A percentile compares a stretch with the other conserved stretches of the same genome.
Conservation (phyloP, 2,113 vertebrate species). For the Climacteris rufus region DNA sequence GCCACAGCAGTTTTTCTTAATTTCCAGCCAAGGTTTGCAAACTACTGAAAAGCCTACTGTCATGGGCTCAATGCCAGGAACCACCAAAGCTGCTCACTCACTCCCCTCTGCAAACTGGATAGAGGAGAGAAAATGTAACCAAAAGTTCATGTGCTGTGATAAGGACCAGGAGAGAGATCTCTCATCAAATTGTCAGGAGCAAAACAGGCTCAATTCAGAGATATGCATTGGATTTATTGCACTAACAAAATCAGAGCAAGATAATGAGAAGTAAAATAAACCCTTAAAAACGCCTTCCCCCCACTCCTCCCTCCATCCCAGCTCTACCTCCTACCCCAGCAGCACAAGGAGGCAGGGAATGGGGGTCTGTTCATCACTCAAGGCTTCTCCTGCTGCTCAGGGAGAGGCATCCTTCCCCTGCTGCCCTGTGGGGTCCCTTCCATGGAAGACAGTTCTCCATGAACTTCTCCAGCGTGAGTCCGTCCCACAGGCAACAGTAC, state of each 20-base stretch:
- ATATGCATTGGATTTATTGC: not conserved
- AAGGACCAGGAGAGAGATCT: not conserved
- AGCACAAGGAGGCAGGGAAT: too few relatives aligned
- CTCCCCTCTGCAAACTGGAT: not conserved
- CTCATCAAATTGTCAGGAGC: rapidly evolving
- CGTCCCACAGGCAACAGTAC: not conserved
- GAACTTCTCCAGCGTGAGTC: too few relatives aligned
- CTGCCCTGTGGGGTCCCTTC: not conserved
- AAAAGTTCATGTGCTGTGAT: not conserved
- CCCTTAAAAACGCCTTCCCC: not conserved
- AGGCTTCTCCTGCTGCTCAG: not conserved
- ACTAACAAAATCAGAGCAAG: not conserved
- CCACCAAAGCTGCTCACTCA: not conserved
- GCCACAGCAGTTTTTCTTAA: not conserved
- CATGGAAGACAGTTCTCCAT: not conserved
- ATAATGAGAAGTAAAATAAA: not conserved
- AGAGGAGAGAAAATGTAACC: not conserved
- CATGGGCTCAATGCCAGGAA: rapidly evolving
- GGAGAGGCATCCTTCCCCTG: not conserved
- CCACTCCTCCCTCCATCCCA: not conserved
- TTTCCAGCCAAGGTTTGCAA: not conserved
- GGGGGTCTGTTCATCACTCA: not conserved
- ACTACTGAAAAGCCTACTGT: not conserved
- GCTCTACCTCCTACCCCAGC: not conserved
- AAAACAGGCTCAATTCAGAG: not conserved